Percentiles rank a stretch among this genome's conserved stretches.
Evolutionary conservation across 2,113 vertebrate species (phyloP).

Genomic region (Stigmatopora nigra): DNA sequence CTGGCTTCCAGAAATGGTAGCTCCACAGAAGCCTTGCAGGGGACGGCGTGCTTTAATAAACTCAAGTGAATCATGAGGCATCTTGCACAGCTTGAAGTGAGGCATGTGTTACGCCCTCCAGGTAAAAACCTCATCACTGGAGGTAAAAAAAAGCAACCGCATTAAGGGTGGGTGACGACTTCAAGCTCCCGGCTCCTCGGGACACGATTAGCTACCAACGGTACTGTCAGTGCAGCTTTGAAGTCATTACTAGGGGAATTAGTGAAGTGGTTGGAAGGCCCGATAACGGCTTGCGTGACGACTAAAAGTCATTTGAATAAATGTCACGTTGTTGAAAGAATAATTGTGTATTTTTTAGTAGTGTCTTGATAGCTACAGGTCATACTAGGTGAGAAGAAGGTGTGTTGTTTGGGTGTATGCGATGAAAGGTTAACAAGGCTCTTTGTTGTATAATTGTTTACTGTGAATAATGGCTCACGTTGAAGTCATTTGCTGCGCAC

Average conservation of each 20-base stretch:
- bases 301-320: conserved; percentile 7
- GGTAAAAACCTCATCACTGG: not conserved
- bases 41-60: not conserved
- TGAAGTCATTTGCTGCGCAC: not conserved
- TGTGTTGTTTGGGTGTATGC: not conserved
- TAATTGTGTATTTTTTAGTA: not conserved
- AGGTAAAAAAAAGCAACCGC: not conserved
- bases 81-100: conserved; percentile 1
- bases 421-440: not conserved
- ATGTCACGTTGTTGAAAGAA: not conserved
- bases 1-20: not conserved
- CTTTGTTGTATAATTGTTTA: not conserved
- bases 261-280: not conserved
- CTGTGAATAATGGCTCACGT: not conserved
- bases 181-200: not conserved
- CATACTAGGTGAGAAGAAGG: not conserved
- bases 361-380: not conserved
- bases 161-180: not conserved
- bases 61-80: conserved; percentile 1
- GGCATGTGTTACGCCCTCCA: conserved; percentile 1
- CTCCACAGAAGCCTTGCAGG: not conserved
- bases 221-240: not conserved
- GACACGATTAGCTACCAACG: not conserved
- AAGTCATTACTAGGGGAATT: conserved; percentile 1
- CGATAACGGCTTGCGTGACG: not conserved